A percentile compares a stretch with the other conserved stretches of the same genome.
phyloP scores from a whole-genome alignment of 92 coral and sea anemone species.

The Porites divaricata region DNA sequence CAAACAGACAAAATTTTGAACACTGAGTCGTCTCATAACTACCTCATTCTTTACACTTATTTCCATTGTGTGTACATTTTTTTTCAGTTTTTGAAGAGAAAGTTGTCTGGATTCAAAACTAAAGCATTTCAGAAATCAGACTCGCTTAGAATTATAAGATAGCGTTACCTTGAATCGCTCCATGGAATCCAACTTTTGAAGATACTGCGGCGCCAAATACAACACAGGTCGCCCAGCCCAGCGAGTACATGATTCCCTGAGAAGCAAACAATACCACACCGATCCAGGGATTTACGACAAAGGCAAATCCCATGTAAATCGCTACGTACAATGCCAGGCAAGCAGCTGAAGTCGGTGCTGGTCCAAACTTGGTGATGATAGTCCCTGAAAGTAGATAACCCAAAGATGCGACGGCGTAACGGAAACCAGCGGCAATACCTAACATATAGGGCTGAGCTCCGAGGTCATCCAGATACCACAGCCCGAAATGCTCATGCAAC shows the following conservation, averaged over 20 bases:
- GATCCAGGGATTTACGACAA: slow-evolving; percentile 43
- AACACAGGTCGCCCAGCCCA: slow-evolving; percentile 49
- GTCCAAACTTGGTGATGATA: slow-evolving; percentile 31
- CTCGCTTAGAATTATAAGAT: no score
- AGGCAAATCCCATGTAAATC: slow-evolving; percentile 29
- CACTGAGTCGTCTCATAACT: no score
- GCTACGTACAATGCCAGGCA: slow-evolving; percentile 23
- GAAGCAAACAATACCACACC: slow-evolving; percentile 37
- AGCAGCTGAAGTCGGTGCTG: slow-evolving; percentile 3
- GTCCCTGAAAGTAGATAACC: slow-evolving; percentile 36
- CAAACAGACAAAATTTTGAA: no score
- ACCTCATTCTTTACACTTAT: no score
- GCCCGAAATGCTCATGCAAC: slow-evolving; percentile 49
- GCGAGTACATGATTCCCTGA: slow-evolving; percentile 35
- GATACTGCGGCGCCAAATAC: slow-evolving; percentile 58
- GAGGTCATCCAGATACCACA: slow-evolving; percentile 69
- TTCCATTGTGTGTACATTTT: no score
- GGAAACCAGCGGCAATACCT: slow-evolving; percentile 59
- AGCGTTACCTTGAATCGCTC: slow-evolving; percentile 48
- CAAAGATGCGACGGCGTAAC: slow-evolving; percentile 9
- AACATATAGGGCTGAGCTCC: slow-evolving; percentile 57
- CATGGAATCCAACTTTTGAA: slow-evolving; percentile 35
- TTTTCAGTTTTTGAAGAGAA: no score
- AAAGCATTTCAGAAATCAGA: no score
- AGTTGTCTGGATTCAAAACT: no score